Evolutionary conservation across 2,113 vertebrate species (phyloP), one percentile per base, ranked within the genome.

Genomic region (Mormyrus lacerda): DNA sequence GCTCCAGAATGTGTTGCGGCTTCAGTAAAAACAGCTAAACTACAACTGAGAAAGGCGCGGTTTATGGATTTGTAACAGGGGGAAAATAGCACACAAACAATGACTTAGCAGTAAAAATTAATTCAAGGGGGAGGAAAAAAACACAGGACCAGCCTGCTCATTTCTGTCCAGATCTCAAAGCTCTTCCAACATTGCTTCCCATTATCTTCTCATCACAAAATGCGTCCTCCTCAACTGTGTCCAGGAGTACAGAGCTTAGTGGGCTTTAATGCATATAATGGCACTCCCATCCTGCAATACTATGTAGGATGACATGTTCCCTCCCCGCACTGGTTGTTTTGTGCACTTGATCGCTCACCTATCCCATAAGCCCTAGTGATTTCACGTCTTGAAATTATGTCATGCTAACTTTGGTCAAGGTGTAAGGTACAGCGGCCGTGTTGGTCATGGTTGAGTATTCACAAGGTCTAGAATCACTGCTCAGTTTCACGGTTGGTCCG

Each of bases 111-210:
- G 87, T 87, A 88, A 17, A 88, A 45, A 24, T 48, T 90, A 87
- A 82, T 24, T 47, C 17, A 1, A 10, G n/a, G 91, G 92, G 91
- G 92, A 92, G 93, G 90, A 95, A 94, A 89, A 94, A 95, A 95
- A 94, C 31, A 93, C 92, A 94, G 93, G 94, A 91, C 94, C 93
- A 92, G 93, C 93, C 92, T 92, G 91, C 94, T 93, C 90, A 83
- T 90, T 92, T 92, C 91, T 89, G 91, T 91, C 93, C 90, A 87
- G 89, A 91, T 90, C 90, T 89, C 58, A 21, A 90, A 91, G 21
- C 85, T 42, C 27, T 55, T 27, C 86, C 39, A 87, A 24, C 50
- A 21, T 19, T 21, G 39, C 13, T 61, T 42, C 48, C 42, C 42
- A 69, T n/a, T 42, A 42, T 13, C n/a, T 69, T 45, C 21, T 73